phyloP scores from a whole-genome alignment of 2,797 vertebrate genomes.

The Enteromius paludinosus region DNA sequence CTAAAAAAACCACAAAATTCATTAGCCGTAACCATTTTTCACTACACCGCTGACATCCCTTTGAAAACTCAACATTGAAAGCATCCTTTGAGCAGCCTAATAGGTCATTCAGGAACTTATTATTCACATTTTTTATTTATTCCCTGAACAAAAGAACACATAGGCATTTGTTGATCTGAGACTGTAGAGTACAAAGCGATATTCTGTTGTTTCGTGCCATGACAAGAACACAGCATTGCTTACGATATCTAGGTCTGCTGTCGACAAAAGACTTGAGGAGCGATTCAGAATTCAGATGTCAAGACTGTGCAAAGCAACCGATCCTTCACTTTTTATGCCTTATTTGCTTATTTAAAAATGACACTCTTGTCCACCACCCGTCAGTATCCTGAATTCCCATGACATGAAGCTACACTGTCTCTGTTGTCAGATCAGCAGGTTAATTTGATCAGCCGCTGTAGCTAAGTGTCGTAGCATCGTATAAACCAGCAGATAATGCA shows the following conservation, averaged over 20 bases:
- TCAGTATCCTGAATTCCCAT: background rate
- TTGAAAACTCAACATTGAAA: background rate
- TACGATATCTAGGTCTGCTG: background rate
- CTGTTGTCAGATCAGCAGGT: constrained; percentile 14
- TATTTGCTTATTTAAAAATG: constrained; percentile 29
- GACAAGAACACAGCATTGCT: constrained; percentile 1
- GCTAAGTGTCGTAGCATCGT: constrained; percentile 14
- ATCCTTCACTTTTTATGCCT: constrained; percentile 22
- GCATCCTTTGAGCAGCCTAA: background rate
- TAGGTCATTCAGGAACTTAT: constrained; percentile 7
- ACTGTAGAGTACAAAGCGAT: background rate
- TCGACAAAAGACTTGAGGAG: background rate
- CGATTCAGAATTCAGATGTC: background rate
- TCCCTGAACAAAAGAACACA: background rate
- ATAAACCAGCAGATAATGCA: constrained; percentile 54
- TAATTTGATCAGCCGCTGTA: constrained; percentile 37
- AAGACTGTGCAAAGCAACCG: constrained; percentile 19
- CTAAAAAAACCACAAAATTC: background rate
- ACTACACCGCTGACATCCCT: background rate
- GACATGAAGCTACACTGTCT: background rate
- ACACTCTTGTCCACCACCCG: background rate
- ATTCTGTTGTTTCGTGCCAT: background rate
- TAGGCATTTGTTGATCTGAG: constrained; percentile 1
- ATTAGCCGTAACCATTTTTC: background rate
- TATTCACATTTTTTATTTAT: background rate